A percentile compares a stretch with the other conserved stretches of the same genome.
Evolutionary conservation across 2,797 vertebrate species (phyloP).

Genomic region (Siniperca obscura): DNA sequence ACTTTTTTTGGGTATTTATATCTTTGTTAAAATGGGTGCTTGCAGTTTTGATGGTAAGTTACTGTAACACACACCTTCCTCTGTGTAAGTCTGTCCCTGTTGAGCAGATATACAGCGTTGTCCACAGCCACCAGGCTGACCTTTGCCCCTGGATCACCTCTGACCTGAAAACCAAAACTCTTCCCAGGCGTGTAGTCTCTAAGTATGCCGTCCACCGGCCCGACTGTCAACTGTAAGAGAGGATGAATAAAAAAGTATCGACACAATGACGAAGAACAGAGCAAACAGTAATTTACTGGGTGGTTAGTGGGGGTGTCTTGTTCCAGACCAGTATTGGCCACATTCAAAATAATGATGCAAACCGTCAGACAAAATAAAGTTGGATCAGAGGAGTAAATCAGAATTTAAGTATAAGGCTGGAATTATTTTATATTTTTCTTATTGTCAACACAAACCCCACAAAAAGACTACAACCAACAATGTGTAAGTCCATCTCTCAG

Average conservation of each 20-base stretch:
- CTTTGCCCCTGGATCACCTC: constrained; percentile 83
- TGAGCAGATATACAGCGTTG: constrained; percentile 87
- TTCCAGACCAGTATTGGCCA: not conserved
- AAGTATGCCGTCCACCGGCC: not conserved
- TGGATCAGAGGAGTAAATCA: not conserved
- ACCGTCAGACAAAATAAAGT: not conserved
- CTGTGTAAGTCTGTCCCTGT: constrained; percentile 85
- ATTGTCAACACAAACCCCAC: not conserved
- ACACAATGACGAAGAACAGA: not conserved
- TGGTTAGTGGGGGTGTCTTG: not conserved
- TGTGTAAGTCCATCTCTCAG: not conserved
- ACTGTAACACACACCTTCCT: constrained; percentile 79
- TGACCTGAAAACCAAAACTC: constrained; percentile 72
- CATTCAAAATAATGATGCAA: not conserved
- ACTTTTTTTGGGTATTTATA: not conserved
- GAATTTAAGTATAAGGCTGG: not conserved
- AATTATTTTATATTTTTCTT: not conserved
- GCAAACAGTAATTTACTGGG: not conserved
- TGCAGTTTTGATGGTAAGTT: not conserved
- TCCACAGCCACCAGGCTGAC: constrained; percentile 88
- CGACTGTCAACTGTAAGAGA: constrained; percentile 74
- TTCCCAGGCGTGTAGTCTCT: constrained; percentile 73
- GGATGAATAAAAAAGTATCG: not conserved
- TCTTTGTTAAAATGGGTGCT: not conserved
- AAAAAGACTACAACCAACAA: not conserved